A percentile compares a stretch with the other conserved stretches of the same genome.
Conservation (phyloP, 1,140 invertebrate genomes). For the Papilio xuthus region DNA sequence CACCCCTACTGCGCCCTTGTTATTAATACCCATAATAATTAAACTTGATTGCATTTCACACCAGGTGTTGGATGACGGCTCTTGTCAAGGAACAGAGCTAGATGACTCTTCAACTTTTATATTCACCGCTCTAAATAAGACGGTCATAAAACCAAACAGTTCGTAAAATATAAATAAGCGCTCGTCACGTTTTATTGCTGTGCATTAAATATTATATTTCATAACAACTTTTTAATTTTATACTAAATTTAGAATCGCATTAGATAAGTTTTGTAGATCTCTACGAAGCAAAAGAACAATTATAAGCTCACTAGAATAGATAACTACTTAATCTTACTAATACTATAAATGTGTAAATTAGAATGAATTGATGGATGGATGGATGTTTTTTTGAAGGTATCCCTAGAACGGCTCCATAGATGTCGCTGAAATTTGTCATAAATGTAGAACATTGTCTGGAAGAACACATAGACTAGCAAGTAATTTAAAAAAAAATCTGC, state of each 20-base stretch:
- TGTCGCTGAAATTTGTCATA: no score
- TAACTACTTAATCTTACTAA: no score
- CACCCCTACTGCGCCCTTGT: conserved; percentile 76
- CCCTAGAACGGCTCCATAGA: no score
- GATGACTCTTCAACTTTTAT: conserved; percentile 46
- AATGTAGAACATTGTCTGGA: no score
- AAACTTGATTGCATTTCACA: conserved; percentile 81
- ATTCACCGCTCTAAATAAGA: conserved; percentile 30
- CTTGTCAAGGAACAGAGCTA: conserved; percentile 66
- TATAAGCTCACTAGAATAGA: background rate
- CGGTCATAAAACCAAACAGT: conserved; percentile 23
- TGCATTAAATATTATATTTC: background rate
- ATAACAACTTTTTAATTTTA: conserved; percentile 3
- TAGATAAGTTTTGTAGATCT: background rate
- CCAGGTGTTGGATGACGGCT: conserved; percentile 77
- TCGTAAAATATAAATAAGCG: conserved; percentile 25
- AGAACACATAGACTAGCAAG: no score
- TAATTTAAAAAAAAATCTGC: no score
- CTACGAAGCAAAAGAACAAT: background rate
- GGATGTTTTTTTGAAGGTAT: no score
- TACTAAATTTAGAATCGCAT: background rate
- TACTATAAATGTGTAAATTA: no score
- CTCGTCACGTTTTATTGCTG: background rate
- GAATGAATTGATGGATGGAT: no score
- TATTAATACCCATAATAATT: conserved; percentile 81